Percentiles rank a stretch among this genome's conserved stretches.
Conservation (phyloP, 2,888 invertebrate genomes). For the Amblyjoppa proteus region DNA sequence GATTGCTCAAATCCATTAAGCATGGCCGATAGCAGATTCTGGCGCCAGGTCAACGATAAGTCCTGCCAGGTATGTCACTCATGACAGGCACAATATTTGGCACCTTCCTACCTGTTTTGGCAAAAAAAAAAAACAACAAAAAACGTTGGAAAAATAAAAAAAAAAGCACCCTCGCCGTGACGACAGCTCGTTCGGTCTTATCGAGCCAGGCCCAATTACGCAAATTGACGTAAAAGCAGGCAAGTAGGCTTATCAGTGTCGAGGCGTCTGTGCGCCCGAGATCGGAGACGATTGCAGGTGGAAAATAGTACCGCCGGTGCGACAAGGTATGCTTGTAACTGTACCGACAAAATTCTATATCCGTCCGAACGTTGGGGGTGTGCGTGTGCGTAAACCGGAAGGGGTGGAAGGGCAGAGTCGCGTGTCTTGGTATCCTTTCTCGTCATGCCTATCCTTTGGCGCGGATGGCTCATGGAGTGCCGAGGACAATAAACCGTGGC, state of each 20-base stretch:
- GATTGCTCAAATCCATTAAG: not conserved
- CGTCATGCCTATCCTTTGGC: conserved; percentile 23
- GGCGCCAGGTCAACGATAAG: not conserved
- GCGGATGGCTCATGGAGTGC: conserved; percentile 12
- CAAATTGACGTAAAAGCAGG: conserved; percentile 60
- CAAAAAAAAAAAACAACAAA: conserved; percentile 2
- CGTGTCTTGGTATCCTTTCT: conserved; percentile 65
- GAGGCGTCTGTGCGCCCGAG: conserved; percentile 56
- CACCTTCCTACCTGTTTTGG: not conserved
- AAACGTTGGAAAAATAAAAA: not conserved
- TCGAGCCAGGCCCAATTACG: conserved; percentile 67
- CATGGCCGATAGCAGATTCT: not conserved
- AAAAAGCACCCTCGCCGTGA: not conserved
- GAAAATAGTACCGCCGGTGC: conserved; percentile 11
- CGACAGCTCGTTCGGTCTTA: conserved; percentile 27
- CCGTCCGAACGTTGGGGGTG: not conserved
- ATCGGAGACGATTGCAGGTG: conserved; percentile 58
- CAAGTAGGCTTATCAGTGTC: conserved; percentile 57
- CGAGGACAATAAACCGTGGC: conserved; percentile 39
- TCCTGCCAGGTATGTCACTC: too few relatives aligned
- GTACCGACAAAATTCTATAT: not conserved
- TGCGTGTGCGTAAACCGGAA: conserved; percentile 22
- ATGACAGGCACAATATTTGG: not conserved
- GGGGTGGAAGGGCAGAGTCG: conserved; percentile 70
- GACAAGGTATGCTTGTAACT: not conserved